These are phyloP conservation scores for Tragelaphus strepsiceros DNA, from an alignment of 2,113 vertebrate species.

Conservation along the genomic window DNA sequence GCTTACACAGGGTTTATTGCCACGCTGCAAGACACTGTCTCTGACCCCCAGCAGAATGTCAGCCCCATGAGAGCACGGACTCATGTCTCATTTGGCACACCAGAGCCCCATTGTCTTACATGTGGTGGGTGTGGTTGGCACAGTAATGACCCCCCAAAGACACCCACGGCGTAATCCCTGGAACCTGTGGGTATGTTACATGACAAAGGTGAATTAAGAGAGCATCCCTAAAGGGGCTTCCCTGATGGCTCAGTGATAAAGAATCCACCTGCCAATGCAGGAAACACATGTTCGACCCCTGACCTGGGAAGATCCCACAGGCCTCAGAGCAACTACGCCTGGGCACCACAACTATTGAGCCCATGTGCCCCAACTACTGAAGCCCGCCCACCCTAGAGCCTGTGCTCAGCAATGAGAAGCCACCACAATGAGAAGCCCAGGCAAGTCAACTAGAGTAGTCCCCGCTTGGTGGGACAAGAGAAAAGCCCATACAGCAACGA, in stretches of 20 bases:
- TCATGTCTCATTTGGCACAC: background rate
- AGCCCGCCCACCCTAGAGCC: background rate
- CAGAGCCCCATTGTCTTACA: background rate
- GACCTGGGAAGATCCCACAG: background rate
- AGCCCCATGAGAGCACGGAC: fast-evolving
- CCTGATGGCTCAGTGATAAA: background rate
- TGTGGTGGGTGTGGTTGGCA: background rate
- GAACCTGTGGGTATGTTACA: background rate
- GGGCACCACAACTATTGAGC: background rate
- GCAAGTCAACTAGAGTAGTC: background rate
- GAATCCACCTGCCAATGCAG: background rate
- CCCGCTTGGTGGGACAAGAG: background rate
- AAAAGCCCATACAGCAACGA: background rate
- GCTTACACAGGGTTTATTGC: background rate
- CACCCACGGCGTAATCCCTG: background rate
- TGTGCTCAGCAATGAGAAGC: background rate
- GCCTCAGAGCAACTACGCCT: background rate
- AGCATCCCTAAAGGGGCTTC: background rate
- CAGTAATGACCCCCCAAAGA: background rate
- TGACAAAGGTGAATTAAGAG: background rate
- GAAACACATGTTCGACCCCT: background rate
- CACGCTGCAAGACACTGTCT: fast-evolving
- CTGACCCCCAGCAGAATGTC: background rate
- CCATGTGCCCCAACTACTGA: background rate
- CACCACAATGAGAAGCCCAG: background rate